A percentile compares a stretch with the other conserved stretches of the same genome.
These are phyloP conservation scores for Cladorhizidae sp. DNA, from an alignment of 37 sponge, comb jelly and placozoan genomes.

Conservation along the genomic window DNA sequence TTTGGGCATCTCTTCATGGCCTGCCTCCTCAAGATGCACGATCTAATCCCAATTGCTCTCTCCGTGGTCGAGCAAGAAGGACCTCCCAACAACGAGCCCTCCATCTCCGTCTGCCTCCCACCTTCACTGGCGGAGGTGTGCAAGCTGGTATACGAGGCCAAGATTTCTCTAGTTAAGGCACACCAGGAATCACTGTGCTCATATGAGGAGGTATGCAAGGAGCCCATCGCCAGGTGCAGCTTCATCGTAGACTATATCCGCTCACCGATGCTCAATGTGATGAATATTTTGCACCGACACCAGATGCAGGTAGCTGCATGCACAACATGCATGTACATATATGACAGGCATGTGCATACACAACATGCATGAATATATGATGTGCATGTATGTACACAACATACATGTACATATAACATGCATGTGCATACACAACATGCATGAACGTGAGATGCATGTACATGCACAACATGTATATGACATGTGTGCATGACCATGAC, in stretches of 20 bases:
- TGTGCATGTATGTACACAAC: too few relatives aligned
- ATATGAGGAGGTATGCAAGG: constrained; percentile 87
- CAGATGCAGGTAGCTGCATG: constrained; percentile 17
- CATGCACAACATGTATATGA: too few relatives aligned
- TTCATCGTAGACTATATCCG: constrained; percentile 84
- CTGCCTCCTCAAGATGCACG: constrained; percentile 77
- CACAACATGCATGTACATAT: too few relatives aligned
- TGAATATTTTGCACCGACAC: constrained; percentile 39
- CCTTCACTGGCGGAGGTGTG: constrained; percentile 78
- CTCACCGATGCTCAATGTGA: constrained; percentile 54
- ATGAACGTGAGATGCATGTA: too few relatives aligned
- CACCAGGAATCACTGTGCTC: constrained; percentile 82
- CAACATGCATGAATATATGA: too few relatives aligned
- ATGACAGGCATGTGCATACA: too few relatives aligned
- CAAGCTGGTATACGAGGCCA: constrained; percentile 85
- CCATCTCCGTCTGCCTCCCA: constrained; percentile 45
- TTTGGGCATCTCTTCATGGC: constrained; percentile 81
- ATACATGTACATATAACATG: too few relatives aligned
- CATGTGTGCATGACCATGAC: too few relatives aligned
- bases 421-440: too few relatives aligned
- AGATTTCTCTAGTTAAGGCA: constrained; percentile 80
- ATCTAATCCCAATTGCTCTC: constrained; percentile 68
- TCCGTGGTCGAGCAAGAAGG: constrained; percentile 51
- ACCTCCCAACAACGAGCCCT: constrained; percentile 48
- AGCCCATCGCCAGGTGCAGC: constrained; percentile 79